These are phyloP conservation scores for Pelobates fuscus DNA, from an alignment of 2,113 vertebrate genomes.

Conservation along the genomic window DNA sequence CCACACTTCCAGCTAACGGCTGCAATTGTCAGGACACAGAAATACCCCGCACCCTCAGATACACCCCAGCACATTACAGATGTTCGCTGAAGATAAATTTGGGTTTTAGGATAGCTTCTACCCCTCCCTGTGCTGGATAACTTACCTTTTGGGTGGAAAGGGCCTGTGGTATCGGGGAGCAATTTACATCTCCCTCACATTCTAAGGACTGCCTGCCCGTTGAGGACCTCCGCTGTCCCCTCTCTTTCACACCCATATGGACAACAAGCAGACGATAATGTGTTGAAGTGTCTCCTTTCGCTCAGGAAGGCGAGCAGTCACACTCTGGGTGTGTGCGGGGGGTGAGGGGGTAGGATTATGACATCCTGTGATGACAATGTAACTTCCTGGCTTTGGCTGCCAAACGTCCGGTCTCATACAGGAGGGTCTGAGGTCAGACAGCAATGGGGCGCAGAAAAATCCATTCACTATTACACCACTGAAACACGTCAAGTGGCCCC, in stretches of 20 bases:
- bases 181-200: conserved; percentile 13
- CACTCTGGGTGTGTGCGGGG: conserved; percentile 32
- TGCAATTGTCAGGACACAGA: no score
- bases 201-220: conserved; percentile 6
- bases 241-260: conserved; percentile 24
- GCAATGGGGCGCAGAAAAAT: not conserved
- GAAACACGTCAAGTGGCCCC: no score
- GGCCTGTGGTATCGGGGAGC: not conserved
- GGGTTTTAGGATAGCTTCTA: not conserved
- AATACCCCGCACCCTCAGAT: not conserved
- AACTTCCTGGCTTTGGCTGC: conserved; percentile 38
- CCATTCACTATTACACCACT: no score
- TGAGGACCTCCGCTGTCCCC: conserved; percentile 8
- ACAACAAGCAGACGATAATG: not conserved
- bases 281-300: not conserved
- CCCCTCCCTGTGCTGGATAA: not conserved
- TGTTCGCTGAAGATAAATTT: not conserved
- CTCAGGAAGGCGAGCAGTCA: conserved; percentile 6
- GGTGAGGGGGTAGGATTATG: conserved; percentile 14
- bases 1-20: no score
- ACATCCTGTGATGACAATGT: conserved; percentile 47
- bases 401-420: conserved; percentile 24
- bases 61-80: not conserved
- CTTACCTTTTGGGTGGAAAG: not conserved
- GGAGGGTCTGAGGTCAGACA: not conserved